Percentiles rank a stretch among this genome's conserved stretches.
Evolutionary conservation across 1,140 invertebrate species (phyloP).

Genomic region (Brachionus rotundiformis): DNA sequence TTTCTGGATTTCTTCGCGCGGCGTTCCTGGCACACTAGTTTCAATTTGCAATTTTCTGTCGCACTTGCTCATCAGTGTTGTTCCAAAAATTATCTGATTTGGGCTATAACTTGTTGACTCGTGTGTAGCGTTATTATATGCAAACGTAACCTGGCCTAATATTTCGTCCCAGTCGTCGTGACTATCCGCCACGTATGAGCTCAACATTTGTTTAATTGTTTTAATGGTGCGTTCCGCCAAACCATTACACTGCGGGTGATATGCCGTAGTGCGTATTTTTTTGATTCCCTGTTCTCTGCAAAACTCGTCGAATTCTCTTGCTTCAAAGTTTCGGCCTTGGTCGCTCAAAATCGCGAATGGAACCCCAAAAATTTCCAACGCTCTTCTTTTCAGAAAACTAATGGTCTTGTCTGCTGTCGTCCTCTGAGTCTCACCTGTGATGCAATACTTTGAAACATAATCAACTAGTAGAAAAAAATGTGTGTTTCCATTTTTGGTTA

Average conservation of each 20-base stretch:
- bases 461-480: slow-evolving; percentile 56
- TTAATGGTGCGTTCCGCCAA: slow-evolving; percentile 56
- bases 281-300: background rate
- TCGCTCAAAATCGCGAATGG: background rate
- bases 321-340: background rate
- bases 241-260: slow-evolving; percentile 58
- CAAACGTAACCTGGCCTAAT: background rate
- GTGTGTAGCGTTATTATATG: background rate
- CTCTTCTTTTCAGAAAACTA: background rate
- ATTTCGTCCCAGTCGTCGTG: background rate
- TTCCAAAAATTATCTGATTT: background rate
- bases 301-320: background rate
- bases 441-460: slow-evolving; percentile 58
- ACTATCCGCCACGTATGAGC: background rate
- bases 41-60: background rate
- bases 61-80: background rate
- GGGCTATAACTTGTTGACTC: background rate
- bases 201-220: slow-evolving; percentile 53
- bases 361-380: background rate
- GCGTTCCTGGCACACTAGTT: background rate
- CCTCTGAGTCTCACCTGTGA: slow-evolving; percentile 55
- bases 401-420: background rate
- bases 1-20: background rate
- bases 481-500: slow-evolving; percentile 55
- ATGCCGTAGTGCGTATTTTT: slow-evolving; percentile 55